Evolutionary conservation across 1,140 invertebrate genomes (phyloP), one percentile per base, ranked within the genome.

Genomic region (Scaptomyza hsui): DNA sequence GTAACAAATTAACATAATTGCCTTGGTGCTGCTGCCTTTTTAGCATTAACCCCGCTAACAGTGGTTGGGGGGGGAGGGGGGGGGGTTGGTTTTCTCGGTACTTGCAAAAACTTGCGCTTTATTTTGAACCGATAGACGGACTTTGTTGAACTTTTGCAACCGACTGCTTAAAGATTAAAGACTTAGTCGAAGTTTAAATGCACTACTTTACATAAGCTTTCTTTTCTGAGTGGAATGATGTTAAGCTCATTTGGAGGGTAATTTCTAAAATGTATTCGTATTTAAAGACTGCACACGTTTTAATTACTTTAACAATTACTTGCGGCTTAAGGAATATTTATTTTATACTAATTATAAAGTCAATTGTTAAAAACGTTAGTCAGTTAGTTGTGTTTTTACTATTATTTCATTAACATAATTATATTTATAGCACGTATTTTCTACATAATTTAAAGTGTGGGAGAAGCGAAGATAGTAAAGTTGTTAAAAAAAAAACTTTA

Each of bases 1-100:
- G 51, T 64, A 45, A 70, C 63, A 85, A 86, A 85, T 85, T 85
- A 77, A 68, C 81, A 81, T 85, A 85, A 85, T 85, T 86, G 69
- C 81, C 24, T 62, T 15, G n/a, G n/a, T n/a, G 13, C 29, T 39
- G 18, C 24, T 70, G 15, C 16, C 42, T 42, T 26, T 55, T 26
- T 42, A n/a, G 52, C 37, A 41, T 26, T 41, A 55, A 41, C 37
- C 52, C 52, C 37, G 52, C 52, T 12, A 37, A 26, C 52, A 16
- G n/a, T n/a, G n/a, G n/a, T n/a, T n/a, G n/a, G n/a, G n/a, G n/a
- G n/a, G n/a, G 12, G 13, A 15, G 37, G 52, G 37, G 41, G 49
- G n/a, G n/a, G n/a, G n/a, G n/a, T n/a, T n/a, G n/a, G n/a, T n/a
- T n/a, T n/a, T n/a, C n/a, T n/a, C n/a, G 67, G 67, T 56, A 48